Conservation (phyloP, 1,140 invertebrate species). For the Lamellibrachia luymesi region DNA sequence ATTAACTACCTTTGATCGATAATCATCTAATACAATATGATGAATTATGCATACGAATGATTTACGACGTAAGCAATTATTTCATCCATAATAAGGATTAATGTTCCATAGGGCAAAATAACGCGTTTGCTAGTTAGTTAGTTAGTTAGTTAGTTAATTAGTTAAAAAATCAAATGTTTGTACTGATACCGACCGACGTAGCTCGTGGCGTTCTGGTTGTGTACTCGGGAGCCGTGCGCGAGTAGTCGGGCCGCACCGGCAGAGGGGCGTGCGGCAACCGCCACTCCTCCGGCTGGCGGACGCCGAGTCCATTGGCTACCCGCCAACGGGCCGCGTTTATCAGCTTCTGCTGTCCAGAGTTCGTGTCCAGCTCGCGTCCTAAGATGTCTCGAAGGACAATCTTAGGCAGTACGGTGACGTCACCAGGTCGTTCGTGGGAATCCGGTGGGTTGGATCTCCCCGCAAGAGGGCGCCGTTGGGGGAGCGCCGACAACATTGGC, state of each 20-base stretch:
- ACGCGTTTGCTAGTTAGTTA: background rate
- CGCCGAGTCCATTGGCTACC: background rate
- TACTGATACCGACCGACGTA: background rate
- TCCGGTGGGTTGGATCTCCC: background rate
- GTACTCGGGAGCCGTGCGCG: background rate
- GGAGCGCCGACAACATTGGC: background rate
- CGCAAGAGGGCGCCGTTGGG: background rate
- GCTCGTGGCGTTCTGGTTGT: background rate
- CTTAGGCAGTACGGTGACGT: background rate
- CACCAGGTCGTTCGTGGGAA: background rate
- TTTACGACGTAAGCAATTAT: background rate
- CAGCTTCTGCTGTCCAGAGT: background rate
- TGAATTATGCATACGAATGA: background rate
- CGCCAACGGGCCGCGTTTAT: background rate
- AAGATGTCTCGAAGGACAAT: background rate
- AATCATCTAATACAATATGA: background rate
- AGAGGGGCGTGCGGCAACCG: background rate
- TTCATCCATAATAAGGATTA: too few relatives aligned
- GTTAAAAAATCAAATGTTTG: background rate
- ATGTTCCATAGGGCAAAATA: too few relatives aligned
- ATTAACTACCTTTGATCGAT: background rate
- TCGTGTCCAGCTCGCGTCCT: background rate
- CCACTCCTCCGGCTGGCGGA: background rate
- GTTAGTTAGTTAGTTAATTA: background rate
- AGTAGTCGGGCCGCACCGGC: background rate